Conservation (phyloP, 2,888 invertebrate species). For the Drosophila yooni region DNA sequence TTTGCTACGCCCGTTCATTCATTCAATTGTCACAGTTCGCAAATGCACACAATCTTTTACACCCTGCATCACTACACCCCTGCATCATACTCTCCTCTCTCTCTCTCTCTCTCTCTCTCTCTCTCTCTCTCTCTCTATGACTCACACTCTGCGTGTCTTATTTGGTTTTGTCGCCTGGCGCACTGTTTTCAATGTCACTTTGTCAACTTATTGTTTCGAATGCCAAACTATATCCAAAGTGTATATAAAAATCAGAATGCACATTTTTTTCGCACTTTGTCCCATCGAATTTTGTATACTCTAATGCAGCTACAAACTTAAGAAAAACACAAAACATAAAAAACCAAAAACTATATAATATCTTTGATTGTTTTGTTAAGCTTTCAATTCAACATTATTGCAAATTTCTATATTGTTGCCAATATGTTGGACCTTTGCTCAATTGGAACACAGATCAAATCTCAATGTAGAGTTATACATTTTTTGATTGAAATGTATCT, state of each 20-base stretch:
- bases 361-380: background rate
- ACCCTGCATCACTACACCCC: background rate
- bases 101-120: background rate
- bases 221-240: conserved; percentile 50
- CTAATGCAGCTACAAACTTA: background rate
- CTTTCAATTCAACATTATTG: background rate
- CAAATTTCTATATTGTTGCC: background rate
- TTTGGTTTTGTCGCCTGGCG: conserved; percentile 32
- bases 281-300: background rate
- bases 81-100: background rate
- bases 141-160: conserved; percentile 3
- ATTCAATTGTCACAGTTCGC: conserved; percentile 60
- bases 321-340: background rate
- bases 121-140: background rate
- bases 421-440: no score
- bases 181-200: conserved; percentile 64
- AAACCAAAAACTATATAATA: background rate
- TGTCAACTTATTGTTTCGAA: conserved; percentile 63
- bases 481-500: background rate
- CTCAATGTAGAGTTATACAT: background rate
- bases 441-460: background rate
- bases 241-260: conserved; percentile 34
- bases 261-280: background rate
- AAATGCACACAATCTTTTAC: conserved; percentile 17
- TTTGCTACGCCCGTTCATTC: conserved; percentile 62